phyloP scores from a whole-genome alignment of 2,113 vertebrate species.

The Pheucticus melanocephalus region DNA sequence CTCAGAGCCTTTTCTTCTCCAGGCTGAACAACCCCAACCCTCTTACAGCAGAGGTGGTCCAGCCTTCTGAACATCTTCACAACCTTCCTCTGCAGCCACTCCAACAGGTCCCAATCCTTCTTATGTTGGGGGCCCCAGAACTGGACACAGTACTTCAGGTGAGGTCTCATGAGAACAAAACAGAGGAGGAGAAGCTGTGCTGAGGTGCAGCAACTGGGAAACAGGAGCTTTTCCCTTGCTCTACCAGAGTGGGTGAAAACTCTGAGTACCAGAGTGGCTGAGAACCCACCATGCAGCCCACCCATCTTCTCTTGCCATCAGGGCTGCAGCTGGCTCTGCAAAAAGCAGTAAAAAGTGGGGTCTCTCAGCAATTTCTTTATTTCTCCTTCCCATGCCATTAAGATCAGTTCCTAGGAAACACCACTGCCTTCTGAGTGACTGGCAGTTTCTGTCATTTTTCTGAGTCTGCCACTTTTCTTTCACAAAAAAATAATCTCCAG shows the following conservation, averaged over 20 bases:
- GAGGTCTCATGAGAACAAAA: neutral
- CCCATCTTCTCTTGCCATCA: neutral
- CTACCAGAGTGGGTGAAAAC: rapidly evolving
- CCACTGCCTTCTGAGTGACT: neutral
- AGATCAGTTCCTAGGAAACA: neutral
- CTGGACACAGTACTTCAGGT: no score
- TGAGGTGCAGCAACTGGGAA: neutral
- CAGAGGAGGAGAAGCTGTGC: neutral
- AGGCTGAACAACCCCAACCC: neutral
- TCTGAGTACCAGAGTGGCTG: rapidly evolving
- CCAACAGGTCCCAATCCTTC: rapidly evolving
- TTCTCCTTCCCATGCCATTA: neutral
- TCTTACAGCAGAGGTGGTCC: neutral
- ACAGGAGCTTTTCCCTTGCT: neutral
- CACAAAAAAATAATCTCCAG: neutral
- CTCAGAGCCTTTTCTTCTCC: neutral
- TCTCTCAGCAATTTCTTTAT: neutral
- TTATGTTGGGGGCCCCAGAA: neutral
- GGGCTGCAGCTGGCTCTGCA: neutral
- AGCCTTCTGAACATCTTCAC: neutral
- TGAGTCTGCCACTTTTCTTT: neutral
- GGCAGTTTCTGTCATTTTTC: neutral
- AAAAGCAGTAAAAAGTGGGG: neutral
- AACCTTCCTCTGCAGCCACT: neutral
- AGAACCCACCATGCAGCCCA: rapidly evolving